Base-by-base conservation (phyloP, 2,888 invertebrate species). In the Lymantria monacha region DNA sequence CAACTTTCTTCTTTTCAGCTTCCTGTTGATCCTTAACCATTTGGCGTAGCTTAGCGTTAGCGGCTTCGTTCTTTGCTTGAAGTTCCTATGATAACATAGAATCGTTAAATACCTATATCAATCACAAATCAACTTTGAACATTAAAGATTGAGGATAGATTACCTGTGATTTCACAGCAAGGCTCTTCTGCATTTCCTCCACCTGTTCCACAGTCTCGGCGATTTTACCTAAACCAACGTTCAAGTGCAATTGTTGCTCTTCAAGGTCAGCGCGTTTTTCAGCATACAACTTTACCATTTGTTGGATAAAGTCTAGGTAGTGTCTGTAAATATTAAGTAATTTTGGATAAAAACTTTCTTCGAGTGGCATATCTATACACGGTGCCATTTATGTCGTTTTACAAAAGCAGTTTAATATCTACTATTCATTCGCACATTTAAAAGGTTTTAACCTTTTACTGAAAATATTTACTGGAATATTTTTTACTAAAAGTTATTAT, bases 1-100 rank as follows among this genome's bases (percentile, higher is more conserved):
- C 97, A 37, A 98, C 97, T 85, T 99, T 99, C 89, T 99, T 98
- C 92, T 98, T 97, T 83, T 99, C 99, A 1, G 99, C 99, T 84
- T 99, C 99, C 76, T 99, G 99, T 83, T 99, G 99, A 87, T 99
- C 98, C 91, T 98, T 98, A 44, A 99, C 97, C 99, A 99, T 99
- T 85, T 99, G 99, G 64, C 97, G 96, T 46, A 99, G 93, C 88
- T 99, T 99, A n/a, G 97, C 97, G 84, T 99, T 99, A 47, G 99
- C 99, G 1, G 99, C 98, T 80, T 98, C 98, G 80, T 99, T 99
- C 92, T 99, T 99, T 41, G 97, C 97, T 93, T 98, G 98, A 15
- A 97, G 85, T 86, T 97, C 97, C 93, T 95, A 49, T 15, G 57
- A 61, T 5, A 22, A 5, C 22, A 22, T 22, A 22, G 22, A 22